phyloP scores from a whole-genome alignment of 2,797 vertebrate genomes.

The Toxotes lorentzi region DNA sequence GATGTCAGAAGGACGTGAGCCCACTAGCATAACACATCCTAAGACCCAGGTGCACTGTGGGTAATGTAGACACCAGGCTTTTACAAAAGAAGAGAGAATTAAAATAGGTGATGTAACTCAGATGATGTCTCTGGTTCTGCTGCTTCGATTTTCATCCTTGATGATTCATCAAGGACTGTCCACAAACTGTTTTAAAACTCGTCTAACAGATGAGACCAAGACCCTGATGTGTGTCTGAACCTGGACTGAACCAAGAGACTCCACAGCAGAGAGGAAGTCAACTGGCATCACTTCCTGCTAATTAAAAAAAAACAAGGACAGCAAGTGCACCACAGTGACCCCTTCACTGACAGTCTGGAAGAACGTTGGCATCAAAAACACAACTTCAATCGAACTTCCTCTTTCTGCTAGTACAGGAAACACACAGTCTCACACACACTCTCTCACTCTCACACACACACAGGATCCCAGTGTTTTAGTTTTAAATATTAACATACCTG shows the following conservation, averaged over 20 bases:
- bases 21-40: neutral
- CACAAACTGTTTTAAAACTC: too few species aligned
- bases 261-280: constrained; percentile 20
- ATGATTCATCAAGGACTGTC: too few species aligned
- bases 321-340: neutral
- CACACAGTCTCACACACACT: constrained; percentile 14
- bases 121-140: too few species aligned
- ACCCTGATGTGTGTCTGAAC: neutral
- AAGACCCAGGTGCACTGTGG: neutral
- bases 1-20: neutral
- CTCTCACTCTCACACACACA: neutral
- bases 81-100: neutral
- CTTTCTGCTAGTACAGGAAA: constrained; percentile 49
- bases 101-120: too few species aligned
- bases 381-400: constrained; percentile 36
- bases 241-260: neutral
- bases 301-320: neutral
- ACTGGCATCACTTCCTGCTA: constrained; percentile 52
- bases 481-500: constrained; percentile 54
- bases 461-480: neutral
- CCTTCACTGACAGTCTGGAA: constrained; percentile 32
- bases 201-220: neutral
- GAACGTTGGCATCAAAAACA: neutral
- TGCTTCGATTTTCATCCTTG: too few species aligned
- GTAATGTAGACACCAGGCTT: neutral